Evolutionary conservation across 2,113 vertebrate species (phyloP).

Genomic region (Chionis minor): DNA sequence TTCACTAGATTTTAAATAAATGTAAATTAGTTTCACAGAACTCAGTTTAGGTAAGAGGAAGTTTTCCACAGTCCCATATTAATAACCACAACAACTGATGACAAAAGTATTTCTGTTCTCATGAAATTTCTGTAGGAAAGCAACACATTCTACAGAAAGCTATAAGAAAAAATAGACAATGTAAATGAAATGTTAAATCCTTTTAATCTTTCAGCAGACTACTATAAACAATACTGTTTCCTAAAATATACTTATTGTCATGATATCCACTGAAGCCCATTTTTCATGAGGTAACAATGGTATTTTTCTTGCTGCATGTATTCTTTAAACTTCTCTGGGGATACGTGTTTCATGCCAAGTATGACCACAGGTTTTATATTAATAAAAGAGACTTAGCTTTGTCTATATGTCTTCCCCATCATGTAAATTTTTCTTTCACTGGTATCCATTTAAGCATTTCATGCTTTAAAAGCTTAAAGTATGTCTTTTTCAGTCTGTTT

Average conservation of each 20-base stretch:
- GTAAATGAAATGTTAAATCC: constrained; percentile 35
- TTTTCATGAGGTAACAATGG: constrained; percentile 42
- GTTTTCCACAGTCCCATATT: neutral
- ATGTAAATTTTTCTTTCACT: neutral
- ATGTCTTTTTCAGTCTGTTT: constrained; percentile 36
- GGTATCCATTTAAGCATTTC: neutral
- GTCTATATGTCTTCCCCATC: neutral
- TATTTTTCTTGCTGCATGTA: constrained; percentile 39
- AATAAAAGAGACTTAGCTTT: constrained; percentile 39
- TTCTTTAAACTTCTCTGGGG: constrained; percentile 44
- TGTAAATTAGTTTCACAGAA: constrained; percentile 1
- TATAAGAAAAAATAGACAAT: neutral
- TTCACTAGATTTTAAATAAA: neutral
- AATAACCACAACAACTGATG: constrained; percentile 15
- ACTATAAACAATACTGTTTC: neutral
- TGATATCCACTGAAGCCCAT: neutral
- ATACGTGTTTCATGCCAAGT: constrained; percentile 31
- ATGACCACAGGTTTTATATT: constrained; percentile 45
- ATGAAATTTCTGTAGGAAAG: neutral
- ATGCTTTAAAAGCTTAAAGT: neutral
- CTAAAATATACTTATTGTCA: constrained; percentile 47
- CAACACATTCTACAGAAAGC: neutral
- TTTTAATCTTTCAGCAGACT: constrained; percentile 43
- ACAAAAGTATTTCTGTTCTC: neutral
- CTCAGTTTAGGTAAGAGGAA: neutral